Evolutionary conservation across 2,888 invertebrate genomes (phyloP).

Genomic region (Electrophaes corylata): DNA sequence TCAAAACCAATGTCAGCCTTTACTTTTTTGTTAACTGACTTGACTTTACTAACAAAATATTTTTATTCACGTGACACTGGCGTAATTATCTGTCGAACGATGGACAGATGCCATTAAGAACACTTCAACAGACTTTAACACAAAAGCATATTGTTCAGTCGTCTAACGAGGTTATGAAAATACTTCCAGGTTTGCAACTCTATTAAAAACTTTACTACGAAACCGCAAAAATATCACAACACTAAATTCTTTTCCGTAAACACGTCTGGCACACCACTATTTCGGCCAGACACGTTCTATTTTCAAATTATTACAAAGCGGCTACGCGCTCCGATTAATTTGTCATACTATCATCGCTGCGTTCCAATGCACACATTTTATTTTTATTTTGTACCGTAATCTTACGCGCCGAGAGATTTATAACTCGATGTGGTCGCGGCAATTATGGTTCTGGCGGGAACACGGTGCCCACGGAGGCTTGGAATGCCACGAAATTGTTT

Average conservation of each 20-base stretch:
- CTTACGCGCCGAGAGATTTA: constrained; percentile 64
- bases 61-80: too few species aligned
- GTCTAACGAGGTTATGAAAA: neutral
- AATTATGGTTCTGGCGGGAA: constrained; percentile 59
- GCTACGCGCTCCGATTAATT: constrained; percentile 66
- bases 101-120: too few species aligned
- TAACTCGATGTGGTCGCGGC: constrained; percentile 52
- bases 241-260: constrained; percentile 38
- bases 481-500: constrained; percentile 56
- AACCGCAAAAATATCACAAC: constrained; percentile 30
- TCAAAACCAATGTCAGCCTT: too few species aligned
- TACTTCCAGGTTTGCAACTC: constrained; percentile 15
- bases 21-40: too few species aligned
- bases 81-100: too few species aligned
- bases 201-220: constrained; percentile 31
- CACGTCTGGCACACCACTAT: constrained; percentile 35
- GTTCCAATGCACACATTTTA: constrained; percentile 51
- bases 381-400: constrained; percentile 62
- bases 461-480: constrained; percentile 35
- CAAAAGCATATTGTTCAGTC: neutral
- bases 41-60: too few species aligned
- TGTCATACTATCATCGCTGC: constrained; percentile 68
- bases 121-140: neutral
- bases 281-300: constrained; percentile 58
- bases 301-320: constrained; percentile 62